A percentile compares a stretch with the other conserved stretches of the same genome.
Conservation (phyloP, 2,888 invertebrate genomes). For the Erpobdella octoculata region DNA sequence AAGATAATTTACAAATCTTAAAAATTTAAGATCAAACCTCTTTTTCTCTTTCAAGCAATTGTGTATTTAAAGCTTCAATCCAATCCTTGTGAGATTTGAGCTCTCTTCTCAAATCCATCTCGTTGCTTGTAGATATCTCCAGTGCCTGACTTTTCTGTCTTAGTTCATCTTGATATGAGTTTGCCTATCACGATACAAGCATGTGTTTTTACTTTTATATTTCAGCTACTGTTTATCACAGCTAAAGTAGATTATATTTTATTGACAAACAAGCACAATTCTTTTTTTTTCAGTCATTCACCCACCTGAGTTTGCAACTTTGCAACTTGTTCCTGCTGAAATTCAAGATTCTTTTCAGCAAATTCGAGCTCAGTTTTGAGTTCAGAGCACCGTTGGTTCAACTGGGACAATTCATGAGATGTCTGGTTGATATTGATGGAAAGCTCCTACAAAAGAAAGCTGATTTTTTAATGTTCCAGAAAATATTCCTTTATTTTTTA, state of each 20-base stretch:
- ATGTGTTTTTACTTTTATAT: no score
- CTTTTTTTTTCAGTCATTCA: neutral
- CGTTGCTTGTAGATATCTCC: conserved; percentile 13
- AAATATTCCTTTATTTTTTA: no score
- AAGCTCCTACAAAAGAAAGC: neutral
- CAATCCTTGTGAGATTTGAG: conserved; percentile 5
- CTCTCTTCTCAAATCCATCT: conserved; percentile 23
- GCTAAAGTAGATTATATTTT: neutral
- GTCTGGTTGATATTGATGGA: neutral
- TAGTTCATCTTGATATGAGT: neutral
- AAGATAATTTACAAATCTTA: no score
- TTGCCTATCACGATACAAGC: neutral
- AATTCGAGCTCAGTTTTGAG: conserved; percentile 15
- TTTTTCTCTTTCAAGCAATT: conserved; percentile 20
- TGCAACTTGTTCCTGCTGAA: conserved; percentile 16
- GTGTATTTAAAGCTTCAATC: conserved; percentile 6
- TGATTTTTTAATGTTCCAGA: neutral
- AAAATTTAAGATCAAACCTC: neutral
- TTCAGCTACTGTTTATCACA: neutral
- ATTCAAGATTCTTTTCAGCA: conserved; percentile 19
- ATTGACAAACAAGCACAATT: neutral
- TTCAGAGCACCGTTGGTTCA: neutral
- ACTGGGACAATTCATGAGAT: neutral
- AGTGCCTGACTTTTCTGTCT: neutral
- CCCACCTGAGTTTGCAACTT: conserved; percentile 13